Evolutionary conservation across 2,888 invertebrate genomes (phyloP).

Genomic region (Calliopum simillimum): DNA sequence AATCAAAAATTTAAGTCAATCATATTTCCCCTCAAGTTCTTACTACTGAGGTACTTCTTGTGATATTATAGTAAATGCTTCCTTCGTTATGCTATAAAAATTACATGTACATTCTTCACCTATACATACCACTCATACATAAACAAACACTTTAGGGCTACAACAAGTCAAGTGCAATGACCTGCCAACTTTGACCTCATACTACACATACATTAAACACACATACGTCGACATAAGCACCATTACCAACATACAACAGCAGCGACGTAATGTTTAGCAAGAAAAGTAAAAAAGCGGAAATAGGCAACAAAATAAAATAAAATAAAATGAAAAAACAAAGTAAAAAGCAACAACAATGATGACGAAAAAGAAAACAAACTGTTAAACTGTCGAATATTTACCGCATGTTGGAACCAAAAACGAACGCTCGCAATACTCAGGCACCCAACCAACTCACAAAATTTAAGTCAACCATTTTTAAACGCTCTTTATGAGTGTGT

Average conservation of each 20-base stretch:
- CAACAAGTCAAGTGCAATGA: conserved; percentile 31
- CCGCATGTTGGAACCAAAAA: conserved; percentile 4
- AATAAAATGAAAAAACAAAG: neutral
- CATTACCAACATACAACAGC: neutral
- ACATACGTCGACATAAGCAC: neutral
- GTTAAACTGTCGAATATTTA: conserved; percentile 27
- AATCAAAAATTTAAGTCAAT: no score
- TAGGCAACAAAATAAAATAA: neutral
- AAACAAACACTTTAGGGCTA: neutral
- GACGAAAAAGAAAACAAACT: conserved; percentile 14
- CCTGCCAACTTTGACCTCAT: conserved; percentile 29
- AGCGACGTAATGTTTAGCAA: neutral
- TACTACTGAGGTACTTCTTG: no score
- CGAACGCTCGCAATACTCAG: neutral
- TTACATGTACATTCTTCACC: neutral
- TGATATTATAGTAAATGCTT: no score
- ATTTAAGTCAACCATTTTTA: no score
- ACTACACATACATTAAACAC: neutral
- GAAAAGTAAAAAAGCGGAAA: neutral
- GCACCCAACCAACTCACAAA: neutral
- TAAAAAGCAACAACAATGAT: no score
- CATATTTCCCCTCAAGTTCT: no score
- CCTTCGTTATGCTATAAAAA: no score
- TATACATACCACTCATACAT: neutral
- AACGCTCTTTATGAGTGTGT: no score